These are phyloP conservation scores for Carcinoscorpius rotundicauda DNA, from an alignment of 1,140 invertebrate species.

Conservation along the genomic window DNA sequence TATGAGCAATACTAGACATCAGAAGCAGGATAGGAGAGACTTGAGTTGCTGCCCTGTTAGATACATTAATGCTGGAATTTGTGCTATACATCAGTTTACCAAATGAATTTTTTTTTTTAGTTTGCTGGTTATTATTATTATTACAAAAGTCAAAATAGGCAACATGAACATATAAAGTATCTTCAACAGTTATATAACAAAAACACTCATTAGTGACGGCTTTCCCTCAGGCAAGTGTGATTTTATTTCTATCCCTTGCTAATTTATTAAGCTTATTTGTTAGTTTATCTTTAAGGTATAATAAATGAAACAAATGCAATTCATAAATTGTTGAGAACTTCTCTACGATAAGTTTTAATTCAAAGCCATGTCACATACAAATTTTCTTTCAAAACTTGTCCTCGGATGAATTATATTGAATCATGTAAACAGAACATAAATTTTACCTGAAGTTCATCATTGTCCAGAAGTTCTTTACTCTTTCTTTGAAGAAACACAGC, in stretches of 20 bases:
- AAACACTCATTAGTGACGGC: no score
- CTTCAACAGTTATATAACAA: no score
- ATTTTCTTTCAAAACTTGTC: not conserved
- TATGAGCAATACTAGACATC: no score
- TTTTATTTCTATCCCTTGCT: not conserved
- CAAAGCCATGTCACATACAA: not conserved
- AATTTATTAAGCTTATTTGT: not conserved
- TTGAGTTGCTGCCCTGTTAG: no score
- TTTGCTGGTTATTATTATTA: no score
- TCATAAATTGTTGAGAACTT: not conserved
- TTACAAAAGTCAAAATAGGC: no score
- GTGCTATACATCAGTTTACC: no score
- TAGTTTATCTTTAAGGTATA: not conserved
- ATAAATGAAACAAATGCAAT: slow-evolving; percentile 1
- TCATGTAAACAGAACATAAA: not conserved
- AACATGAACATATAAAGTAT: no score
- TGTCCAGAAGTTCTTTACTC: slow-evolving; percentile 67
- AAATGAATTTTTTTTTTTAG: no score
- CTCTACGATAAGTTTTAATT: not conserved
- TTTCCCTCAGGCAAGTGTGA: no score
- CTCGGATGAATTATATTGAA: not conserved
- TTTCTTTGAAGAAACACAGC: slow-evolving; percentile 71
- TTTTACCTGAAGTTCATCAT: slow-evolving; percentile 63
- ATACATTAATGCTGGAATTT: no score
- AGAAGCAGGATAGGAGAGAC: no score